Percentiles rank a stretch among this genome's conserved stretches.
These are phyloP conservation scores for Neoaliturus tenellus DNA, from an alignment of 2,888 invertebrate species.

Conservation along the genomic window DNA sequence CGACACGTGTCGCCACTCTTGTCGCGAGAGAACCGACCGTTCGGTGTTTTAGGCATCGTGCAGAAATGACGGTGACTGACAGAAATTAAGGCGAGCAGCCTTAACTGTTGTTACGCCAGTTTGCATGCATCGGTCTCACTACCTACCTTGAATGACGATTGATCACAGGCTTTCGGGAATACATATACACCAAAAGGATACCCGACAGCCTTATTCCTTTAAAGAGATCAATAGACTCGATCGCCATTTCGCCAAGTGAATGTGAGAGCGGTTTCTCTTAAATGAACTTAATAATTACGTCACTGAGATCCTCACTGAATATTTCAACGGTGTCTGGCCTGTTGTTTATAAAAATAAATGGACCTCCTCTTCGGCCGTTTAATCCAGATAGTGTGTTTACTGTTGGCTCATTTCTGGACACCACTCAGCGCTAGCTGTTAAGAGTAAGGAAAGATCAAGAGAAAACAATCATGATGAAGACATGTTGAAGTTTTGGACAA, in stretches of 20 bases:
- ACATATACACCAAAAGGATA: not conserved
- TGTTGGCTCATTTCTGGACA: not conserved
- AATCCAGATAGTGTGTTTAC: not conserved
- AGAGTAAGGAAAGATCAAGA: slow-evolving; percentile 10
- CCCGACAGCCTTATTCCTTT: not conserved
- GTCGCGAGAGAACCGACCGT: too few species aligned
- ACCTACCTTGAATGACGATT: slow-evolving; percentile 5
- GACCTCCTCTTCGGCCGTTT: slow-evolving; percentile 6
- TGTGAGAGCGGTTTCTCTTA: slow-evolving; percentile 11
- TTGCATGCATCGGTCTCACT: too few species aligned
- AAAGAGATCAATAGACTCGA: not conserved
- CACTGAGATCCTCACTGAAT: not conserved
- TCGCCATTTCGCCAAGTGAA: not conserved
- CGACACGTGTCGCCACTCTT: too few species aligned
- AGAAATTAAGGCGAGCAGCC: too few species aligned
- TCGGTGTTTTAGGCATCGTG: too few species aligned
- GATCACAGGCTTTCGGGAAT: slow-evolving; percentile 1
- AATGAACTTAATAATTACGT: not conserved
- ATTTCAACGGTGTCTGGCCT: not conserved
- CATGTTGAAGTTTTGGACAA: slow-evolving; percentile 1
- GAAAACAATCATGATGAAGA: slow-evolving; percentile 3
- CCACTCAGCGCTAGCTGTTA: not conserved
- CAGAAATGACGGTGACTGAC: too few species aligned
- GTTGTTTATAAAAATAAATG: not conserved
- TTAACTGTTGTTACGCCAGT: too few species aligned